Conservation (phyloP, 2,113 vertebrate genomes). For the Epinephelus fuscoguttatus region DNA sequence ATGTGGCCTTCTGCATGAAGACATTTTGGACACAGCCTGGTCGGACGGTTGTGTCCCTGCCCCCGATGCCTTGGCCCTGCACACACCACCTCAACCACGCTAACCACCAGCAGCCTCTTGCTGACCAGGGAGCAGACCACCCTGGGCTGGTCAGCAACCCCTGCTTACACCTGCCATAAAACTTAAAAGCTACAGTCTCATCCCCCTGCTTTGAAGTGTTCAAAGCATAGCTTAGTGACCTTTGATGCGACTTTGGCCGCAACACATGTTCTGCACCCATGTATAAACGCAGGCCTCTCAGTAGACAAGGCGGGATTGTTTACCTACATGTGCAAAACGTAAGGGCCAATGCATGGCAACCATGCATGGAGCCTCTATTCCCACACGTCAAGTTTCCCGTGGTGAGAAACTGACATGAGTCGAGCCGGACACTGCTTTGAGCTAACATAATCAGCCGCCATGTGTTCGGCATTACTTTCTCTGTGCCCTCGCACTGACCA, state of each 20-base stretch:
- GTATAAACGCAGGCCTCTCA: slow-evolving; percentile 86
- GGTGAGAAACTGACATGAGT: slow-evolving; percentile 75
- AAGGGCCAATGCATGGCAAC: slow-evolving; percentile 82
- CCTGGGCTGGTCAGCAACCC: slow-evolving; percentile 92
- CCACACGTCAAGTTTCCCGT: slow-evolving; percentile 66
- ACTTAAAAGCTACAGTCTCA: slow-evolving; percentile 92
- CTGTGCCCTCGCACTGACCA: slow-evolving; percentile 33
- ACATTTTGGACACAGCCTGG: slow-evolving; percentile 85
- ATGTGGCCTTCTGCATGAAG: slow-evolving; percentile 88
- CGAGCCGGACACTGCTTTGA: slow-evolving; percentile 68
- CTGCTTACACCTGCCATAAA: slow-evolving; percentile 96
- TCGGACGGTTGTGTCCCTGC: slow-evolving; percentile 76
- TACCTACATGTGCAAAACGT: slow-evolving; percentile 86
- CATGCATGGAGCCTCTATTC: slow-evolving; percentile 81
- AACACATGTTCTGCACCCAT: slow-evolving; percentile 90
- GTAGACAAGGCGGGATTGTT: slow-evolving; percentile 85
- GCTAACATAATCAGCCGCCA: slow-evolving; percentile 66
- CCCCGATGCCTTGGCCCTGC: slow-evolving; percentile 55
- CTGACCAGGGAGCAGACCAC: slow-evolving; percentile 88
- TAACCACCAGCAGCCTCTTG: slow-evolving; percentile 73
- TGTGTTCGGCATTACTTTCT: slow-evolving; percentile 80
- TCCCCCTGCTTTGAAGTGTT: slow-evolving; percentile 93
- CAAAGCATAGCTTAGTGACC: slow-evolving; percentile 91
- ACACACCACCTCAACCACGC: slow-evolving; percentile 53
- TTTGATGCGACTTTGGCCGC: slow-evolving; percentile 92